Percentiles rank a stretch among this genome's conserved stretches.
Evolutionary conservation across 2,888 invertebrate genomes (phyloP).

Genomic region (Aphidius colemani): DNA sequence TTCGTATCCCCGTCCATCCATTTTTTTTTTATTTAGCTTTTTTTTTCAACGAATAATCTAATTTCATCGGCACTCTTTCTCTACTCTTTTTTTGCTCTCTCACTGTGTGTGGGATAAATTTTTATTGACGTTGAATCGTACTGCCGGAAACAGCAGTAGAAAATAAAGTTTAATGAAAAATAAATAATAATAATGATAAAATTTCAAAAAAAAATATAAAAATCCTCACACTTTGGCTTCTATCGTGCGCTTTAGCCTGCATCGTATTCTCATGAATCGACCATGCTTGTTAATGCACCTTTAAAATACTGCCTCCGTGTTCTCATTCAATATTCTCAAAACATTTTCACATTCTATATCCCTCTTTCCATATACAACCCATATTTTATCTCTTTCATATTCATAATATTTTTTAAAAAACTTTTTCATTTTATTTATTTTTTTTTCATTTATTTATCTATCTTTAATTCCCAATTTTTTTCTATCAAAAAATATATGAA

Average conservation of each 20-base stretch:
- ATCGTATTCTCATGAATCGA: conserved; percentile 11
- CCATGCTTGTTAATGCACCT: conserved; percentile 21
- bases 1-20: conserved; percentile 23
- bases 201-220: too few relatives aligned
- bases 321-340: conserved; percentile 18
- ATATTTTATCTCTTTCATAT: too few relatives aligned
- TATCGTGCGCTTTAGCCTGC: background rate
- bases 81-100: conserved; percentile 9
- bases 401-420: too few relatives aligned
- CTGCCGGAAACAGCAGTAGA: background rate
- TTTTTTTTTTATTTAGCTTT: conserved; percentile 7
- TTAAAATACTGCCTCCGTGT: conserved; percentile 16
- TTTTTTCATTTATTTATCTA: too few relatives aligned
- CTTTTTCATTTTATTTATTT: too few relatives aligned
- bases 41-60: conserved; percentile 41
- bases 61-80: conserved; percentile 38
- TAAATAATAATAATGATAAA: too few relatives aligned
- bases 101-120: conserved; percentile 40
- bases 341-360: conserved; percentile 7
- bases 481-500: too few relatives aligned
- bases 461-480: too few relatives aligned
- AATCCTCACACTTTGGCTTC: background rate
- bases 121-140: conserved; percentile 44
- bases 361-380: too few relatives aligned
- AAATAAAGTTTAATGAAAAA: conserved; percentile 5